These are phyloP conservation scores for Ophioninae sp. DNA, from an alignment of 2,888 invertebrate species.

Conservation along the genomic window DNA sequence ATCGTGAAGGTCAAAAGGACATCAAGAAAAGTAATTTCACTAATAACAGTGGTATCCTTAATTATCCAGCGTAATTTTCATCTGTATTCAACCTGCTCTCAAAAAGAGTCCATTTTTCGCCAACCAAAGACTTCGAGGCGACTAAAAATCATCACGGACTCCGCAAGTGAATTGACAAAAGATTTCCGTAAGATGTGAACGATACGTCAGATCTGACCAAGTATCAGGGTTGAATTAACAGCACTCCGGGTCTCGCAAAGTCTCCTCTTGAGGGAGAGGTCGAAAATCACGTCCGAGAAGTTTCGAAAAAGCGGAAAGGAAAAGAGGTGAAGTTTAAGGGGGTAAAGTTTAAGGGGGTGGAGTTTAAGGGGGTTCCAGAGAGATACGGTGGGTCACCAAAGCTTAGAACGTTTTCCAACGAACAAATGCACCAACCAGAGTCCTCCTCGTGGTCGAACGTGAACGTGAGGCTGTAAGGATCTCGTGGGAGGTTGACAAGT, in stretches of 20 bases:
- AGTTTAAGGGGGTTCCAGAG: neutral
- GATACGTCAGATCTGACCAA: slow-evolving; percentile 13
- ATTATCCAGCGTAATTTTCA: too few species aligned
- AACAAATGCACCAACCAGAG: slow-evolving; percentile 28
- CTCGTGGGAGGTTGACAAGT: slow-evolving; percentile 56
- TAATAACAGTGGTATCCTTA: too few species aligned
- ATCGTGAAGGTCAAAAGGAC: too few species aligned
- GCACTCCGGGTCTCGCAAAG: slow-evolving; percentile 42
- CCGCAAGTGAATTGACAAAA: slow-evolving; percentile 22
- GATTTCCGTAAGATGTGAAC: slow-evolving; percentile 28
- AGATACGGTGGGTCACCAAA: slow-evolving; percentile 25
- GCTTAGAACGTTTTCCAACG: slow-evolving; percentile 14
- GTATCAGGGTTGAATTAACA: slow-evolving; percentile 42
- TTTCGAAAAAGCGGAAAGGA: slow-evolving; percentile 40
- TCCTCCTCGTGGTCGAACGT: slow-evolving; percentile 38
- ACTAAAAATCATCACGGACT: neutral
- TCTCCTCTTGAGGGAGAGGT: slow-evolving; percentile 26
- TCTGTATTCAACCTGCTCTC: too few species aligned
- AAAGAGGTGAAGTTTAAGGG: slow-evolving; percentile 25
- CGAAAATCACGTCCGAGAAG: slow-evolving; percentile 49
- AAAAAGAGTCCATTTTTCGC: too few species aligned
- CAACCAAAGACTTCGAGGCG: too few species aligned
- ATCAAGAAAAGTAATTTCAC: too few species aligned
- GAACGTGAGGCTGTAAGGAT: neutral
- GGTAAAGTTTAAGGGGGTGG: neutral